Percentiles rank a stretch among this genome's conserved stretches.
phyloP scores from a whole-genome alignment of 2,888 invertebrate species.

The Acrobasis suavella region DNA sequence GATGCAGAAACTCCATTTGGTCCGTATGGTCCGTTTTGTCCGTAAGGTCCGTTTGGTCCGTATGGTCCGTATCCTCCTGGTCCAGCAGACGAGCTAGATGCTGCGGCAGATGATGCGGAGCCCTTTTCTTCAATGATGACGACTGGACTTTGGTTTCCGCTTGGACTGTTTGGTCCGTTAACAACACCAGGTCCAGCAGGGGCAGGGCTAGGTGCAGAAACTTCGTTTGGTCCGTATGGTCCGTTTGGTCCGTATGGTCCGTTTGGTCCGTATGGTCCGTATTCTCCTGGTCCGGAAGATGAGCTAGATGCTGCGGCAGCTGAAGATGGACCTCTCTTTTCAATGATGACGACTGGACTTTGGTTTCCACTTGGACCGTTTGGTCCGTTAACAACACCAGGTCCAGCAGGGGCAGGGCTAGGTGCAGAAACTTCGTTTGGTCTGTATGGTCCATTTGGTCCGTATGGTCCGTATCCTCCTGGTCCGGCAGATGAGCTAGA shows the following conservation, averaged over 20 bases:
- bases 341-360: background rate
- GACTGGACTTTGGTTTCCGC: background rate
- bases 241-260: slow-evolving; percentile 2
- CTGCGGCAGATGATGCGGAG: slow-evolving; percentile 27
- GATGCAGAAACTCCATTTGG: background rate
- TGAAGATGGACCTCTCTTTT: slow-evolving; percentile 22
- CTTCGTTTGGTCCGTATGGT: slow-evolving; percentile 4
- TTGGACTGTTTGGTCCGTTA: background rate
- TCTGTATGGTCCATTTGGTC: slow-evolving; percentile 22
- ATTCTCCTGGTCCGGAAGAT: background rate
- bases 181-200: background rate
- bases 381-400: slow-evolving; percentile 9
- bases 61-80: background rate
- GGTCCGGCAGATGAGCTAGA: slow-evolving; percentile 1
- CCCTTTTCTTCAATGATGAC: slow-evolving; percentile 8
- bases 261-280: slow-evolving; percentile 8
- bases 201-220: background rate
- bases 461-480: slow-evolving; percentile 14
- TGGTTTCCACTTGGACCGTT: background rate
- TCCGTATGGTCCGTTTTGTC: slow-evolving; percentile 2
- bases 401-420: background rate
- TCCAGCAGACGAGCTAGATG: slow-evolving; percentile 14
- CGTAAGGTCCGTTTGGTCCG: slow-evolving; percentile 18
- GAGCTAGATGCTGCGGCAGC: slow-evolving; percentile 21
- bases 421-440: slow-evolving; percentile 10